Percentiles rank a stretch among this genome's conserved stretches.
phyloP scores from a whole-genome alignment of 2,113 vertebrate species.

The Carassius carassius region DNA sequence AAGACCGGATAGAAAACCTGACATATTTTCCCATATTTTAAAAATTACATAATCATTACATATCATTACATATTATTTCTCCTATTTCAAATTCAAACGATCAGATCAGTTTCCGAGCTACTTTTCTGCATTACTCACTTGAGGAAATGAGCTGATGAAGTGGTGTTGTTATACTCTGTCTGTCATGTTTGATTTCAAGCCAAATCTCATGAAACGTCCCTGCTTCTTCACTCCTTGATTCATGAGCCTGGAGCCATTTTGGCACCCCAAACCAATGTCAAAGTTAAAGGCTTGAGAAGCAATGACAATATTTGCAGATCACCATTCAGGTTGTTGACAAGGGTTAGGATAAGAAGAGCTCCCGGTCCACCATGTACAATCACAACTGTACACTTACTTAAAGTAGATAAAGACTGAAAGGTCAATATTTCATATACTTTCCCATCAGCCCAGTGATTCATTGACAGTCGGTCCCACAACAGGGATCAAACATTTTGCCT shows the following conservation, averaged over 20 bases:
- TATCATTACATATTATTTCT: too few species aligned
- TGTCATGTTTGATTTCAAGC: constrained; percentile 11
- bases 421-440: background rate
- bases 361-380: background rate
- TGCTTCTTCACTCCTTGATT: constrained; percentile 30
- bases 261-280: constrained; percentile 49
- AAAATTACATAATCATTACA: background rate
- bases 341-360: constrained; percentile 28
- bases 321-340: constrained; percentile 68
- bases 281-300: constrained; percentile 56
- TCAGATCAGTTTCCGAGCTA: background rate
- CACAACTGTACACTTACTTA: background rate
- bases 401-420: background rate
- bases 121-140: background rate
- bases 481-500: constrained; percentile 53
- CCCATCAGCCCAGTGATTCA: constrained; percentile 15
- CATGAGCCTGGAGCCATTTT: constrained; percentile 3
- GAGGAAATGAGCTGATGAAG: background rate
- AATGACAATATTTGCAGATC: constrained; percentile 71
- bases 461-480: constrained; percentile 42
- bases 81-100: background rate
- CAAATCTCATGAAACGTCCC: constrained; percentile 11
- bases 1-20: background rate
- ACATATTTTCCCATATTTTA: background rate
- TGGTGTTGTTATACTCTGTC: background rate